Conservation (phyloP, 2,113 vertebrate species). For the Numenius arquata region DNA sequence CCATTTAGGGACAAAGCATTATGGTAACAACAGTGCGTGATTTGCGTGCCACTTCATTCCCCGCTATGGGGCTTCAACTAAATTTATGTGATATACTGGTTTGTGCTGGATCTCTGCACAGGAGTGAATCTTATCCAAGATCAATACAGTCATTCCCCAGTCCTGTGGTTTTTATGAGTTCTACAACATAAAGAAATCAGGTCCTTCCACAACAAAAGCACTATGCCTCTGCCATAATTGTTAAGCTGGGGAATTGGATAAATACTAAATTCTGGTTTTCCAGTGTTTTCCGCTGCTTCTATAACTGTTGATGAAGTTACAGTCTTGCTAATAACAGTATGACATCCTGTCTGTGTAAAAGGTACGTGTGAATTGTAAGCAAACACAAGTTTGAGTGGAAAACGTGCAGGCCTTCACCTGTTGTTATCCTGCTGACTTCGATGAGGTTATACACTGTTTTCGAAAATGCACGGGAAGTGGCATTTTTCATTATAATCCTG, state of each 20-base stretch:
- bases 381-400: not conserved
- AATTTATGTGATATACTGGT: not conserved
- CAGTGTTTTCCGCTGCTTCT: not conserved
- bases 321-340: not conserved
- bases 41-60: not conserved
- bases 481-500: not conserved
- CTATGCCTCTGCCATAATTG: not conserved
- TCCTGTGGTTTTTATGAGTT: not conserved
- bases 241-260: not conserved
- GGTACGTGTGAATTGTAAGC: not conserved
- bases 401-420: not conserved
- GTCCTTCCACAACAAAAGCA: not conserved
- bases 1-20: not conserved
- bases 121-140: conserved; percentile 25
- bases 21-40: not conserved
- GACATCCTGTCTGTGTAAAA: not conserved
- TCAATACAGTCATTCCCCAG: conserved; percentile 6
- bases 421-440: not conserved
- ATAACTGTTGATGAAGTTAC: not conserved
- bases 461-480: not conserved
- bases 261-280: not conserved
- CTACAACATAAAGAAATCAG: not conserved
- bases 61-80: not conserved
- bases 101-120: conserved; percentile 60
- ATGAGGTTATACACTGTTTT: not conserved